Evolutionary conservation across 2,797 vertebrate species (phyloP), one percentile per base, ranked within the genome.

Genomic region (Cichlasoma orientale): DNA sequence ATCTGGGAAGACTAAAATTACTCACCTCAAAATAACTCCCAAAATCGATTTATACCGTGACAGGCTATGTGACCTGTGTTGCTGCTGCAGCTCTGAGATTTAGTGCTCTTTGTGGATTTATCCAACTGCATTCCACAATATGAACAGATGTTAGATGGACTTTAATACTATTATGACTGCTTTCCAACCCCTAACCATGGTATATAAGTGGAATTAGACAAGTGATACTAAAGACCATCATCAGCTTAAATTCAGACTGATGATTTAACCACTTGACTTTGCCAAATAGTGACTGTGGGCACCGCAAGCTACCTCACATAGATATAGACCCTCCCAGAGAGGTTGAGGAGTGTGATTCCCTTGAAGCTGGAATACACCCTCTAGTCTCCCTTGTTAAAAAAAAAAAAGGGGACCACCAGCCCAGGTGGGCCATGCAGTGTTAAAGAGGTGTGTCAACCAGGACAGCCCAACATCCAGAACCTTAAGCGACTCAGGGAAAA

Each of bases 181-280:
- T 68, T 68, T 29, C 18, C 25, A 68, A 2, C 18, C 18, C 10
- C 44, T 66, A 47, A 47, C 44, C 44, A 50, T 50, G 13, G 44
- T 31, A 68, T 68, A 68, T 50, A 68, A 68, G 47, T 50, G 47
- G 44, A 68, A 50, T 68, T 68, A 68, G 41, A 50, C 63, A 50
- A 50, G 25, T 50, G 63, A 68, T 68, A 68, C 63, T 50, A 68
- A 68, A 68, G 10, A 68, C 25, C 63, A 29, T n/a, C 25, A n/a
- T 68, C 63, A 68, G 63, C 63, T 68, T 50, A 68, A 68, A 68
- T 50, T 50, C 63, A 68, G 44, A 68, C 25, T n/a, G 44, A 68
- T 68, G 41, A 68, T 23, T 11, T 29, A 68, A 68, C 41, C 25
- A 50, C 25, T n/a, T 50, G 61, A 66, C 41, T 47, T 27, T 3